phyloP scores from a whole-genome alignment of 2,113 vertebrate species.

The Edolisoma coerulescens region DNA sequence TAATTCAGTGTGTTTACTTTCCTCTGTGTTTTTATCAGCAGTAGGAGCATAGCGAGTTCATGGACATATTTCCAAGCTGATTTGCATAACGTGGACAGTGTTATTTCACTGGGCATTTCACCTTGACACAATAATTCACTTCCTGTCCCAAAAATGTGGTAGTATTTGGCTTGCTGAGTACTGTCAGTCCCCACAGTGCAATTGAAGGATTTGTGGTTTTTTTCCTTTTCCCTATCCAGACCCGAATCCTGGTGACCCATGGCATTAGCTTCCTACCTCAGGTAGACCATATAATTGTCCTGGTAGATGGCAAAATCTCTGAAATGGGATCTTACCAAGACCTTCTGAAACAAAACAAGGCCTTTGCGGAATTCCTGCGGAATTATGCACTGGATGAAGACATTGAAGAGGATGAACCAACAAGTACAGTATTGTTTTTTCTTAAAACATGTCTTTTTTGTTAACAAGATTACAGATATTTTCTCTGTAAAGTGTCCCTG shows the following conservation, averaged over 20 bases:
- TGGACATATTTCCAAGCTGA: not conserved
- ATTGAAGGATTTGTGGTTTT: not conserved
- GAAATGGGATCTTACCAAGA: slow-evolving; percentile 91
- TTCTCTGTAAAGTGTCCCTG: not conserved
- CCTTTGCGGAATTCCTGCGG: slow-evolving; percentile 92
- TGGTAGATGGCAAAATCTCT: slow-evolving; percentile 86
- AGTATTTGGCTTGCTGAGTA: not conserved
- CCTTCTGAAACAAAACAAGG: slow-evolving; percentile 82
- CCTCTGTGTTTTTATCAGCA: not conserved
- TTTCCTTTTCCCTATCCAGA: slow-evolving; percentile 70
- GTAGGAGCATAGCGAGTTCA: not conserved
- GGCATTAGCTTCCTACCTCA: slow-evolving; percentile 93
- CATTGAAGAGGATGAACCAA: slow-evolving; percentile 78
- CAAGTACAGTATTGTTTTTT: slow-evolving; percentile 58
- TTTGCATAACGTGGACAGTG: not conserved
- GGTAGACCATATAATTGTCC: slow-evolving; percentile 87
- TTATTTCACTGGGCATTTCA: not conserved
- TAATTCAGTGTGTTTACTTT: not conserved
- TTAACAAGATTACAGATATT: not conserved
- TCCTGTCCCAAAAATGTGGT: not conserved
- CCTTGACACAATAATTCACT: not conserved
- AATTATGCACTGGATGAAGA: slow-evolving; percentile 84
- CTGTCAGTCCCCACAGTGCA: not conserved
- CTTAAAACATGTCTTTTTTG: not conserved
- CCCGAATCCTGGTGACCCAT: slow-evolving; percentile 91